phyloP scores from a whole-genome alignment of 1,140 invertebrate species.

The Polypedilum vanderplanki region DNA sequence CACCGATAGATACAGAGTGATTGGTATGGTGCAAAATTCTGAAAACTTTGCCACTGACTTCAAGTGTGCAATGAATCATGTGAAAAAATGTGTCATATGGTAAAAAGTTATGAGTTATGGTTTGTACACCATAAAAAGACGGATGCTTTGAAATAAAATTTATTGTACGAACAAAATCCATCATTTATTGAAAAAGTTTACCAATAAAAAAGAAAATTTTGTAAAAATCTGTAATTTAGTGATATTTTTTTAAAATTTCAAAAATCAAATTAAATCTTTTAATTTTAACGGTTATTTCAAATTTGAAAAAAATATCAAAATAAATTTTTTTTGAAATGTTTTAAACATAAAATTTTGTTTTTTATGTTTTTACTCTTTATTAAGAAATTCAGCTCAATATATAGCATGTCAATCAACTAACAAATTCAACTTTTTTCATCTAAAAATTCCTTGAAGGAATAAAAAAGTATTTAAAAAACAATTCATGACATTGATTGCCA shows the following conservation, averaged over 20 bases:
- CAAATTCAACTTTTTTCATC: no score
- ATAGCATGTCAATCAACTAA: no score
- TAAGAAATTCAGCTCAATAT: no score
- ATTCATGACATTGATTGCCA: constrained; percentile 12
- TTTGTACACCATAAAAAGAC: neutral
- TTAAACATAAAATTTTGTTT: no score
- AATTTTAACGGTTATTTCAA: no score
- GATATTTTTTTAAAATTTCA: no score
- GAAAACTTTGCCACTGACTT: neutral
- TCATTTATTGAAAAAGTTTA: neutral
- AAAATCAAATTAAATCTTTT: no score
- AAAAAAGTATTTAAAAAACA: neutral
- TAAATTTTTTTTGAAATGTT: no score
- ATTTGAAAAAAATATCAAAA: no score
- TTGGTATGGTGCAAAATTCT: neutral
- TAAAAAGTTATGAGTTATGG: neutral
- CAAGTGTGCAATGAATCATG: neutral
- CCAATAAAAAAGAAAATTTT: no score
- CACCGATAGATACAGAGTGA: neutral
- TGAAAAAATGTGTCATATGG: neutral
- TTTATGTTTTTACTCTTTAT: no score
- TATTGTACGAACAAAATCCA: neutral
- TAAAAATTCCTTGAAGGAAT: neutral
- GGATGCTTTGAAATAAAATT: neutral
- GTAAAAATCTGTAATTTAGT: no score